Evolutionary conservation across 2,113 vertebrate species (phyloP), one percentile per base, ranked within the genome.

Genomic region (Hydropotes inermis): DNA sequence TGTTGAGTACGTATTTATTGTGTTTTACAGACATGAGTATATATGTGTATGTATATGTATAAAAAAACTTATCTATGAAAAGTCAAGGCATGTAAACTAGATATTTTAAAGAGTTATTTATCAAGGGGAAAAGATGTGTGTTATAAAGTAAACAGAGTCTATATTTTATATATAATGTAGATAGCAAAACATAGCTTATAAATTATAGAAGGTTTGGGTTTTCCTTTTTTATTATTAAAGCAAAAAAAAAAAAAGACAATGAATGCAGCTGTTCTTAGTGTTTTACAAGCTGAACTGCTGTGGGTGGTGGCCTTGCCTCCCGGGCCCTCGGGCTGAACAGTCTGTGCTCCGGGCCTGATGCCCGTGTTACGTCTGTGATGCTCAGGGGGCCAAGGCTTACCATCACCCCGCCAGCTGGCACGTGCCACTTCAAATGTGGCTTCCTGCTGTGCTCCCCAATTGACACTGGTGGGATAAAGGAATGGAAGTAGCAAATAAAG

Each of bases 141-240:
- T 99, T 99, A 98, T 98, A 99, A 98, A 98, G 98, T 98, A 99
- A 99, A 99, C 98, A 99, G 99, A 99, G 98, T 99, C 98, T 99
- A 99, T 99, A 99, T 99, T 99, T 99, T 99, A 98, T 99, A 99
- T 99, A 99, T 99, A 98, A 98, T 99, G 98, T 99, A 98, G 97
- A 99, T 99, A 99, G 98, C 27, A 98, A 98, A 98, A 79, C 97
- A 96, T 97, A 97, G 97, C 95, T 96, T 98, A 98, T 99, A 99
- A 99, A 99, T 99, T 99, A 98, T 99, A 98, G 98, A 95, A 98
- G 95, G 97, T 98, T 98, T 97, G 58, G 94, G 93, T 97, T 98
- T 87, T 79, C 52, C 96, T 97, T 91, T 93, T 96, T 82, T 98
- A 94, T 97, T 94, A 98, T 97, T 97, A 98, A 98, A 98, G 93